Base-by-base conservation (phyloP, 2,888 invertebrate genomes). In the Chrysolina oricalcia region DNA sequence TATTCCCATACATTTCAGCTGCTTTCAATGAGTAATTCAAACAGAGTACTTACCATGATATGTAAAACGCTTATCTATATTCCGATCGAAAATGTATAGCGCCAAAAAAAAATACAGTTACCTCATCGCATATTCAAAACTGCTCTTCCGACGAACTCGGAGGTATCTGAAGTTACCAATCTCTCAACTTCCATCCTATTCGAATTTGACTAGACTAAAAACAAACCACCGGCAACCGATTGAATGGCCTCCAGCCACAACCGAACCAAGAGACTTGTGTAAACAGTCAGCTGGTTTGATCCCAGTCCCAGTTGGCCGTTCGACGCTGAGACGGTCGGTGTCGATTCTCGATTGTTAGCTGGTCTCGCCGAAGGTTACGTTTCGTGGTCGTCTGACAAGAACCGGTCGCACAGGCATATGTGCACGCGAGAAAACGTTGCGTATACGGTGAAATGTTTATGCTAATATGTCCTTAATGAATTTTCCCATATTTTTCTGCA, bases 251-350 rank as follows among this genome's bases (percentile, higher is more conserved):
- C 59, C 35, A 59, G 59, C 59, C 59, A 59, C 59, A 35, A 59
- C 59, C 27, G 59, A 59, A 27, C 35, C 35, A 59, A 59, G 15
- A 59, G 67, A 67, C 67, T 67, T 67, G 67, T 43, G 40, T 68
- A 50, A 68, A 50, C 50, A 68, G 50, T 50, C 68, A 68, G 68
- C 68, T 68, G 68, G 48, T 68, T 68, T 50, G 53, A 68, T 68
- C 56, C 53, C 41, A 56, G 50, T 68, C 56, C 53, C 68, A 68
- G 68, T 68, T 68, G 68, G 68, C 53, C 68, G 53, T 68, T 68
- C 40, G 68, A 50, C 68, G 68, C 10, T 35, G 68, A 53, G 40
- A 53, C 53, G 68, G 68, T 27, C 15, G 66, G 68, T 68, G 68
- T 68, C 41, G 68, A 68, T 53, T 53, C 27, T 27, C 68, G 56